Base-by-base conservation (phyloP, 2,113 vertebrate species). In the Myocastor coypus region DNA sequence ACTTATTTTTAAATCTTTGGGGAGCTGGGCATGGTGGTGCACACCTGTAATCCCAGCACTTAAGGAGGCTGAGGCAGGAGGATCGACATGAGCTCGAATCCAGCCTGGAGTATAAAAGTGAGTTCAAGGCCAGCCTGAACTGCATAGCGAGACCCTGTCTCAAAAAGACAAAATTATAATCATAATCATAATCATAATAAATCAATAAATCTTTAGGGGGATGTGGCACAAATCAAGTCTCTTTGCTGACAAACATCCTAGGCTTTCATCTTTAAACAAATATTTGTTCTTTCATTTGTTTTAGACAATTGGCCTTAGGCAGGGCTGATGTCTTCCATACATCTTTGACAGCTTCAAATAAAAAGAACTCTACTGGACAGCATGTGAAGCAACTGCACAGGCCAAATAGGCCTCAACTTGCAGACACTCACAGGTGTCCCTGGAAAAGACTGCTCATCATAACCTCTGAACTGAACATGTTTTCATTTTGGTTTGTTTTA, bases 381-480 rank as follows among this genome's bases (percentile, higher is more conserved):
- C 57, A 5, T 5, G 28, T 57, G 75, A 84, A 68, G 5, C 2
- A 17, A 17, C 9, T 42, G 40, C 8, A n/a, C 14, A 40, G 42
- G 55, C 57, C 75, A 61, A 59, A 81, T 24, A 57, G 11, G 46
- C 55, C 46, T 1, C 3, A 1, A 12, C 32, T 40, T 17, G 9
- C 26, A 0, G 40, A 19, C 59, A 13, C 0, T 16, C 2, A 32
- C 0, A 40, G 63, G n/a, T 22, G 73, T 12, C 5, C 0, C 0
- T 1, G 1, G 69, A 57, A n/a, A 42, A 0, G 55, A n/a, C 37
- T 6, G 11, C 52, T 37, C 46, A 78, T 63, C 73, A 30, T 7
- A 2, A 34, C 77, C 12, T 30, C 84, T 46, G 66, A 46, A 78
- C 52, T 3, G 20, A 69, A 28, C 28, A 32, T 28, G 50, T 73